Evolutionary conservation across 2,797 vertebrate species (phyloP).

Genomic region (Amniataba percoides): DNA sequence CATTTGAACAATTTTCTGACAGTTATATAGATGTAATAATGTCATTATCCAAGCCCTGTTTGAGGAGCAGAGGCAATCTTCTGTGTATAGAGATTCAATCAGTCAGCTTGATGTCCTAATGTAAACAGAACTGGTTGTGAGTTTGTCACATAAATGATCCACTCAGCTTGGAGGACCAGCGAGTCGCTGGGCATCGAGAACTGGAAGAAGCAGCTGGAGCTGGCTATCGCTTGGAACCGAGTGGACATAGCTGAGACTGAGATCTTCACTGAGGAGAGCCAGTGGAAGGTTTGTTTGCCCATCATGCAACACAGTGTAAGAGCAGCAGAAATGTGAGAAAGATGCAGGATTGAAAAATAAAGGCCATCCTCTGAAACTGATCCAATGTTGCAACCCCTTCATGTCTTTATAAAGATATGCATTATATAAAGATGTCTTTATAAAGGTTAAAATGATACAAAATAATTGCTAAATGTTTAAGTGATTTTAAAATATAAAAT

Average conservation of each 20-base stretch:
- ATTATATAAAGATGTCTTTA: too few species aligned
- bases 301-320: background rate
- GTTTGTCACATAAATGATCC: background rate
- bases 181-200: conserved; percentile 83
- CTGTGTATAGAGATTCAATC: background rate
- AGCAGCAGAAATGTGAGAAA: background rate
- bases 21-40: background rate
- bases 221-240: conserved; percentile 96
- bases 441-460: too few species aligned
- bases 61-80: background rate
- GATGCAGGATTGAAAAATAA: background rate
- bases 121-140: background rate
- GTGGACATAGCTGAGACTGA: conserved; percentile 95
- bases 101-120: background rate
- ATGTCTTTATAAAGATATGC: background rate
- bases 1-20: background rate
- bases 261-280: conserved; percentile 94
- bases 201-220: conserved; percentile 92
- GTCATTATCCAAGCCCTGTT: background rate
- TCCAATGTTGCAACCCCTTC: background rate
- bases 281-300: conserved; percentile 90
- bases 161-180: conserved; percentile 88
- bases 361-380: background rate
- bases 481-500: background rate
- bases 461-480: background rate